Percentiles rank a stretch among this genome's conserved stretches.
Conservation (phyloP, 2,113 vertebrate species). For the Petaurus breviceps region DNA sequence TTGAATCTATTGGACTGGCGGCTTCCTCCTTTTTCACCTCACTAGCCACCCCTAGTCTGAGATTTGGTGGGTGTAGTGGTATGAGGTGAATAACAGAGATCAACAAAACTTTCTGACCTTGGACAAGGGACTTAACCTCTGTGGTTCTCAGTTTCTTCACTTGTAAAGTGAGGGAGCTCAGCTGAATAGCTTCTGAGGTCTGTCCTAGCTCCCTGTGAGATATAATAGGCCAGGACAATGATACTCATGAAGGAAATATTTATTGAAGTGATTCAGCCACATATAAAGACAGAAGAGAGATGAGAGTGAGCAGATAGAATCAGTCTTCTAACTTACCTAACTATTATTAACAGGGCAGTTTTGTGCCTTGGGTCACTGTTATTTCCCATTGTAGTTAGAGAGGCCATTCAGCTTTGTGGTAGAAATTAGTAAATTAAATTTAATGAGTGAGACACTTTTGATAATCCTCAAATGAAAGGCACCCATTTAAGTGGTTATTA, state of each 20-base stretch:
- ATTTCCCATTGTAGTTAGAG: constrained; percentile 9
- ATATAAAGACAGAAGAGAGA: constrained; percentile 29
- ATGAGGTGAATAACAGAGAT: not conserved
- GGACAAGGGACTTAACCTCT: not conserved
- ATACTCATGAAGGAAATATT: constrained; percentile 14
- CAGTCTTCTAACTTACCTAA: not conserved
- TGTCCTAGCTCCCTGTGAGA: not conserved
- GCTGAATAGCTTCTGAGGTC: not conserved
- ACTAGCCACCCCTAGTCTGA: not conserved
- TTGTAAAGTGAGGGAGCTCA: not conserved
- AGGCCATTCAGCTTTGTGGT: not conserved
- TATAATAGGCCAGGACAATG: not conserved
- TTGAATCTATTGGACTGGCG: not conserved
- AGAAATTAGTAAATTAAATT: not conserved
- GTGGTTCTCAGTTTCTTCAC: not conserved
- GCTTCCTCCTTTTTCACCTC: not conserved
- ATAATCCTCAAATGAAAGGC: constrained; percentile 11
- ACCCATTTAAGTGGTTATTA: constrained; percentile 43
- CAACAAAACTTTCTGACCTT: not conserved
- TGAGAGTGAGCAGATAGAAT: constrained; percentile 3
- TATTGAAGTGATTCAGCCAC: constrained; percentile 39
- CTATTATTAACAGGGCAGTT: not conserved
- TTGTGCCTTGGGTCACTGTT: not conserved
- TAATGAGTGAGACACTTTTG: constrained; percentile 1
- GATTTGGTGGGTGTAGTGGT: not conserved